Conservation (phyloP, 2,888 invertebrate genomes). For the Cephonodes hylas region DNA sequence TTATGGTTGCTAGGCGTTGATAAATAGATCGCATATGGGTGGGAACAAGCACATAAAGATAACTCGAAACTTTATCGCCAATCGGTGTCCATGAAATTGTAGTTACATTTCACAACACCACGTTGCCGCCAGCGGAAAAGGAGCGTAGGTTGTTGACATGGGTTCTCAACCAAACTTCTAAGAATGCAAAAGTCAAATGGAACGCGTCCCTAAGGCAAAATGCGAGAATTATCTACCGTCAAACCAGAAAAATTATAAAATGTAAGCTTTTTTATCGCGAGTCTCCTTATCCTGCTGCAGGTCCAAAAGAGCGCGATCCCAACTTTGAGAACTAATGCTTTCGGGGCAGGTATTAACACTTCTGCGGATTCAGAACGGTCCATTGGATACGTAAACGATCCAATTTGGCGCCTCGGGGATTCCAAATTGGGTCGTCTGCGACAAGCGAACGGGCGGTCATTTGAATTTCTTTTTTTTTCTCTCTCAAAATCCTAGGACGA, state of each 20-base stretch:
- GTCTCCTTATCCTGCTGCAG: no score
- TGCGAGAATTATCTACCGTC: not conserved
- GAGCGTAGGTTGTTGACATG: not conserved
- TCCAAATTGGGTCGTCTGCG: constrained; percentile 48
- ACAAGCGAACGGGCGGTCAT: constrained; percentile 11
- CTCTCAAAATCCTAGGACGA: constrained; percentile 22
- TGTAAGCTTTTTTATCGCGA: no score
- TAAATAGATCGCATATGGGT: not conserved
- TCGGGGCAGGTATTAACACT: constrained; percentile 18
- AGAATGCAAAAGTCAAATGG: no score
- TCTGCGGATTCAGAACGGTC: constrained; percentile 29
- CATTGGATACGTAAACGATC: constrained; percentile 42
- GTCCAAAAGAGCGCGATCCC: not conserved
- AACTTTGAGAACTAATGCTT: not conserved
- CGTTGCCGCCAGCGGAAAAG: not conserved
- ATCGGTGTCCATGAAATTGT: not conserved
- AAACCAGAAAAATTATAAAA: not conserved
- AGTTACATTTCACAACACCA: not conserved
- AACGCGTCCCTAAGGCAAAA: no score
- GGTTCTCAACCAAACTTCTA: no score
- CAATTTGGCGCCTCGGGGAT: constrained; percentile 47
- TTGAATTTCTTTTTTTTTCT: constrained; percentile 6
- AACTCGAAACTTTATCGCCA: not conserved
- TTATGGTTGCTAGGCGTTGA: not conserved
- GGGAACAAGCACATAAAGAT: not conserved